A percentile compares a stretch with the other conserved stretches of the same genome.
Evolutionary conservation across 2,888 invertebrate genomes (phyloP).

Genomic region (Tortrix viridana): DNA sequence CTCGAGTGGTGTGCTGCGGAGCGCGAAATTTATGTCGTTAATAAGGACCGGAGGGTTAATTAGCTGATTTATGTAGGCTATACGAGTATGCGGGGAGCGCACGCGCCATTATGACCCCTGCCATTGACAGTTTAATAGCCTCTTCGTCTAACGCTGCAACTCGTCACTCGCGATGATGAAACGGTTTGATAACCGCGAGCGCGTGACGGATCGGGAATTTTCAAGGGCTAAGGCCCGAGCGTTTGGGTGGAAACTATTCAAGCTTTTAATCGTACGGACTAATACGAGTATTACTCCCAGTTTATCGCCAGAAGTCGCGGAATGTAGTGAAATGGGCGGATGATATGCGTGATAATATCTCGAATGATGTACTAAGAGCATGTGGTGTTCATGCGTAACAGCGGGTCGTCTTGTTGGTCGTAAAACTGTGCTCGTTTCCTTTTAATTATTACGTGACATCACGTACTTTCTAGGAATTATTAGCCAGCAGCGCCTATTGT

Average conservation of each 20-base stretch:
- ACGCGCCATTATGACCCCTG: constrained; percentile 68
- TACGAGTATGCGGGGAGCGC: constrained; percentile 58
- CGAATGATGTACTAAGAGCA: constrained; percentile 11
- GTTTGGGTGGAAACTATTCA: constrained; percentile 6
- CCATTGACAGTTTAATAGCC: constrained; percentile 75
- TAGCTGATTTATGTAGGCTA: constrained; percentile 78
- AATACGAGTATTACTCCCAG: neutral
- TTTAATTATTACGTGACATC: constrained; percentile 10
- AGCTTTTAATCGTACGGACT: neutral
- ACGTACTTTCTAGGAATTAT: neutral
- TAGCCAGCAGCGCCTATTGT: no score
- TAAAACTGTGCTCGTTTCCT: constrained; percentile 14
- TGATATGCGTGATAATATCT: constrained; percentile 27
- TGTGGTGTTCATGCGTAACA: constrained; percentile 11
- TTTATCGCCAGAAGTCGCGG: constrained; percentile 15
- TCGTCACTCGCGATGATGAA: constrained; percentile 51
- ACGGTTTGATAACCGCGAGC: constrained; percentile 51
- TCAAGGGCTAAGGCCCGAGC: constrained; percentile 24
- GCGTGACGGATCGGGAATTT: constrained; percentile 51
- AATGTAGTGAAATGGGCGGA: constrained; percentile 23
- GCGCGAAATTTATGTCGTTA: constrained; percentile 81
- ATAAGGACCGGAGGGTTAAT: constrained; percentile 80
- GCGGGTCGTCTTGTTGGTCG: constrained; percentile 2
- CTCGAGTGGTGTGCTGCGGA: constrained; percentile 67
- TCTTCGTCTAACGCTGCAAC: constrained; percentile 40